A percentile compares a stretch with the other conserved stretches of the same genome.
Conservation (phyloP, 1,140 invertebrate genomes). For the Elysia chlorotica region DNA sequence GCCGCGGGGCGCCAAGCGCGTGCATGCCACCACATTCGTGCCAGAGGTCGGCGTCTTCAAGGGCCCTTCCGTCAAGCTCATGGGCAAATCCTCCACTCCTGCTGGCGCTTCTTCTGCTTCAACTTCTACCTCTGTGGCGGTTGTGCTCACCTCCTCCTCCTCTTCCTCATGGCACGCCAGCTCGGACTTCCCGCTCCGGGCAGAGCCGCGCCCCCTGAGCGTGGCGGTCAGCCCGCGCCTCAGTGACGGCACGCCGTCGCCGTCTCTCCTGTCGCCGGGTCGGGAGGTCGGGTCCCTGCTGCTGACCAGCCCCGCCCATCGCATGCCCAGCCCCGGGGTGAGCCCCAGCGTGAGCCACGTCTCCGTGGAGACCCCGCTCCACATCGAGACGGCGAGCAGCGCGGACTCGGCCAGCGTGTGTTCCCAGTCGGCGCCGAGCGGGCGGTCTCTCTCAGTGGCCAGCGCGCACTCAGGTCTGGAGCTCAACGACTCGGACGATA, state of each 20-base stretch:
- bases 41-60: conserved; percentile 40
- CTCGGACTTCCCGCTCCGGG: too few relatives aligned
- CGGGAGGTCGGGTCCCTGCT: too few relatives aligned
- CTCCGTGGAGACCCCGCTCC: too few relatives aligned
- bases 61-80: conserved; percentile 25
- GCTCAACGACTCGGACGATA: conserved; percentile 3
- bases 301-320: too few relatives aligned
- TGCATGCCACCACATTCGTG: conserved; percentile 42
- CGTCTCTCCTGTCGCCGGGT: not conserved
- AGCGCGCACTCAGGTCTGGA: not conserved
- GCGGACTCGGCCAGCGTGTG: conserved; percentile 4
- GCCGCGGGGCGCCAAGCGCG: conserved; percentile 31
- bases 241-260: too few relatives aligned
- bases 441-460: not conserved
- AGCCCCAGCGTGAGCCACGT: not conserved
- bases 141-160: not conserved
- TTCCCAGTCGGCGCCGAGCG: conserved; percentile 2
- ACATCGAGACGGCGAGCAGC: not conserved
- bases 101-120: not conserved
- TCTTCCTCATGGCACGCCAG: not conserved
- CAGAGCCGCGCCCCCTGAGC: too few relatives aligned
- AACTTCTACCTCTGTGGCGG: not conserved
- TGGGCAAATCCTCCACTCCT: conserved; percentile 13
- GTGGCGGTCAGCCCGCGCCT: too few relatives aligned
- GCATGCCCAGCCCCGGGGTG: not conserved